A percentile compares a stretch with the other conserved stretches of the same genome.
Conservation (phyloP, 2,888 invertebrate species). For the Drosophila paranaensis region DNA sequence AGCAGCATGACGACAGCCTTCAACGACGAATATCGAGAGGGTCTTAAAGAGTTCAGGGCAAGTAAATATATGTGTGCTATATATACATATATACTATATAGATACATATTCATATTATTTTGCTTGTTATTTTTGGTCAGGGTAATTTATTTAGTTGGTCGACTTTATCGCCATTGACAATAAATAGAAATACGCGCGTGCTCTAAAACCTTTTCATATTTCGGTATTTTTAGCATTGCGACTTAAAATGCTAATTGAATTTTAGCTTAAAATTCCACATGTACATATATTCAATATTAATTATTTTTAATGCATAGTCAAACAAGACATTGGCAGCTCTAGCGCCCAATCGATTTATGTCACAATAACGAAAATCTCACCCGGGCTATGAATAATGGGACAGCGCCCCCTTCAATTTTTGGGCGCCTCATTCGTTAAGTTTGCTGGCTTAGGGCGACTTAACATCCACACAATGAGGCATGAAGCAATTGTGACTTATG, state of each 20-base stretch:
- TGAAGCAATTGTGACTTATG: conserved; percentile 74
- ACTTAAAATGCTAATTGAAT: conserved; percentile 71
- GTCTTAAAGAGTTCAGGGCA: conserved; percentile 26
- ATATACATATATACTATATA: neutral
- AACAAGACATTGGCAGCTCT: conserved; percentile 42
- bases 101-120: conserved; percentile 12
- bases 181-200: conserved; percentile 44
- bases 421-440: conserved; percentile 68
- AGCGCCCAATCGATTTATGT: conserved; percentile 71
- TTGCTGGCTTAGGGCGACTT: conserved; percentile 52
- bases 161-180: conserved; percentile 49
- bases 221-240: conserved; percentile 53
- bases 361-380: conserved; percentile 40
- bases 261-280: conserved; percentile 49
- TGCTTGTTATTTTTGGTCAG: conserved; percentile 15
- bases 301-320: conserved; percentile 67
- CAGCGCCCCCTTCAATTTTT: conserved; percentile 13
- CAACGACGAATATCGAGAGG: conserved; percentile 7
- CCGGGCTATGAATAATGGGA: conserved; percentile 63
- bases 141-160: conserved; percentile 52
- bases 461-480: conserved; percentile 51
- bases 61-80: conserved; percentile 20
- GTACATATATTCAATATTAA: conserved; percentile 57
- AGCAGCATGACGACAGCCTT: conserved; percentile 53
- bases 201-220: neutral